These are phyloP conservation scores for Ascaphus truei DNA, from an alignment of 2,113 vertebrate genomes.

Conservation along the genomic window DNA sequence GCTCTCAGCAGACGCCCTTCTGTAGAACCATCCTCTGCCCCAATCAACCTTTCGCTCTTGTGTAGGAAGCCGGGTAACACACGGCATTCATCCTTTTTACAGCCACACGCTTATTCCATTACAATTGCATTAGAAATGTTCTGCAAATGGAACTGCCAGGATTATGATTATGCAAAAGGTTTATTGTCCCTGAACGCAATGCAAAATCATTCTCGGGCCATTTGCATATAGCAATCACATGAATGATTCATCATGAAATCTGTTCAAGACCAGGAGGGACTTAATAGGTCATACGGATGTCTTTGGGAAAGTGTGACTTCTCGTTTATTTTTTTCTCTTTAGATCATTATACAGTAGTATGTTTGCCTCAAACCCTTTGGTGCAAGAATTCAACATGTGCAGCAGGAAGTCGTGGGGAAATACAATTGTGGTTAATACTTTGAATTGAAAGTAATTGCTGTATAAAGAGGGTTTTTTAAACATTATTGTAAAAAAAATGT, in stretches of 20 bases:
- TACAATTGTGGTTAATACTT: background rate
- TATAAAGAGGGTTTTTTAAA: slow-evolving; percentile 1
- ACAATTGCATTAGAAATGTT: slow-evolving; percentile 35
- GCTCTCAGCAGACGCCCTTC: slow-evolving; percentile 26
- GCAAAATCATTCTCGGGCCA: slow-evolving; percentile 5
- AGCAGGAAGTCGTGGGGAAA: too few relatives aligned
- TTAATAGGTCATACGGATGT: background rate
- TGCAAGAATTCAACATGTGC: too few relatives aligned
- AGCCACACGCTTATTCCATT: slow-evolving; percentile 33
- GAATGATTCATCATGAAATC: slow-evolving; percentile 23
- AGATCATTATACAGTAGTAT: slow-evolving; percentile 12
- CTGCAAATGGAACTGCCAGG: slow-evolving; percentile 28
- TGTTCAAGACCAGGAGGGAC: background rate
- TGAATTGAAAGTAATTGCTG: background rate
- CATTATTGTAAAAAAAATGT: background rate
- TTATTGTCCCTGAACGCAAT: slow-evolving; percentile 19
- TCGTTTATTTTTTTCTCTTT: background rate
- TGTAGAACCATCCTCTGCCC: slow-evolving; percentile 23
- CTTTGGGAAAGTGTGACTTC: slow-evolving; percentile 13
- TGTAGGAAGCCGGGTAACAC: slow-evolving; percentile 13
- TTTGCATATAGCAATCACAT: background rate
- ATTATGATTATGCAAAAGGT: slow-evolving; percentile 30
- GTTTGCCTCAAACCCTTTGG: background rate
- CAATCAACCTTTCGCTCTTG: slow-evolving; percentile 25
- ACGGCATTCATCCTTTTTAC: slow-evolving; percentile 32